These are phyloP conservation scores for Ochlodes sylvanus DNA, from an alignment of 2,888 invertebrate species.

Conservation along the genomic window DNA sequence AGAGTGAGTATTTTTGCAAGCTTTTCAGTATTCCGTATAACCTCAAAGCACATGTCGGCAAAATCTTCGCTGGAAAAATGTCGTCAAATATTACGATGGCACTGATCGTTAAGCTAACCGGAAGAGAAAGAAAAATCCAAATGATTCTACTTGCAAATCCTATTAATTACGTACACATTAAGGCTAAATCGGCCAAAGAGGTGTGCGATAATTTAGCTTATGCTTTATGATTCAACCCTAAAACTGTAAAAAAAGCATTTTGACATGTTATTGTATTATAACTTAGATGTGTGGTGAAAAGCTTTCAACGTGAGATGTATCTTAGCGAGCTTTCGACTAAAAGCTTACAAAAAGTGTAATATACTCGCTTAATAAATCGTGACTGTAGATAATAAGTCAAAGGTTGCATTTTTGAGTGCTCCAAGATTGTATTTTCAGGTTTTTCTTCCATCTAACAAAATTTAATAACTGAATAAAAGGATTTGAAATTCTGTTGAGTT, in stretches of 20 bases:
- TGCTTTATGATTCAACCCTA: neutral
- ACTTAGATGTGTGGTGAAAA: slow-evolving; percentile 3
- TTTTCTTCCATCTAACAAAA: neutral
- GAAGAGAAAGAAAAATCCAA: too few species aligned
- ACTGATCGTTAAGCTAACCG: too few species aligned
- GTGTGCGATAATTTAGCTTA: too few species aligned
- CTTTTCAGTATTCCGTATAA: too few species aligned
- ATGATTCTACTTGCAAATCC: too few species aligned
- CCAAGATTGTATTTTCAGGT: neutral
- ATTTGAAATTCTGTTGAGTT: too few species aligned
- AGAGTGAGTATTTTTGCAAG: too few species aligned
- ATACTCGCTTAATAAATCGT: slow-evolving; percentile 4
- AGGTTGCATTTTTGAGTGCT: slow-evolving; percentile 4
- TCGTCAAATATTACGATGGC: too few species aligned
- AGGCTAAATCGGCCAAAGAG: too few species aligned
- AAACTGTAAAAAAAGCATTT: neutral
- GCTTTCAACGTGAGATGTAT: slow-evolving; percentile 5
- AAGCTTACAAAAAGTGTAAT: slow-evolving; percentile 17
- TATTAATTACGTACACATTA: too few species aligned
- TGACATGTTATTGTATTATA: neutral
- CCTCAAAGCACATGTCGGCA: too few species aligned
- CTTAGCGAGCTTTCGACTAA: slow-evolving; percentile 13
- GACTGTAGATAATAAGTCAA: slow-evolving; percentile 17
- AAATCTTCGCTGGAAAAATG: too few species aligned
- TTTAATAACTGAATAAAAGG: neutral